These are phyloP conservation scores for Ciconia nigra DNA, from an alignment of 2,797 vertebrate genomes.

Conservation along the genomic window DNA sequence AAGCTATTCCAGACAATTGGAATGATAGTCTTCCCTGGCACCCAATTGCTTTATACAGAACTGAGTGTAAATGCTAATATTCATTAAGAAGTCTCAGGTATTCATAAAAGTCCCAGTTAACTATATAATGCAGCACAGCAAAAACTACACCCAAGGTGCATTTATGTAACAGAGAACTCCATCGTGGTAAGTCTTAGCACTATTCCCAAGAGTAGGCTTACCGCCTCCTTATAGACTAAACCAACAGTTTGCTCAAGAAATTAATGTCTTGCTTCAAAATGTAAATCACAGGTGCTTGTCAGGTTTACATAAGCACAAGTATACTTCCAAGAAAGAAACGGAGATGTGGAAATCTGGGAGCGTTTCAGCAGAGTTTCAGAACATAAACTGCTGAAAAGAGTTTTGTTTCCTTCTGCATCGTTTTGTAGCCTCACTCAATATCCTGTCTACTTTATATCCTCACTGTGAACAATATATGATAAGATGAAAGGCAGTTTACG, in stretches of 20 bases:
- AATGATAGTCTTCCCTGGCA: neutral
- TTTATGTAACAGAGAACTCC: neutral
- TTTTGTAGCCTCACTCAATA: neutral
- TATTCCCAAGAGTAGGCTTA: neutral
- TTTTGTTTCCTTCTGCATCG: neutral
- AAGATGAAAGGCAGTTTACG: constrained; percentile 46
- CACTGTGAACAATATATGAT: constrained; percentile 23
- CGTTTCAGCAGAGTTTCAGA: neutral
- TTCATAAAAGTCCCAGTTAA: neutral
- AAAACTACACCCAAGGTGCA: neutral
- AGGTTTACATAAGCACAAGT: constrained; percentile 11
- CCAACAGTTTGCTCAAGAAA: constrained; percentile 14
- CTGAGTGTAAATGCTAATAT: neutral
- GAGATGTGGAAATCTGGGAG: constrained; percentile 12
- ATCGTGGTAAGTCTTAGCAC: neutral
- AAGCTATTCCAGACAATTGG: neutral
- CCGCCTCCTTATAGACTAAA: neutral
- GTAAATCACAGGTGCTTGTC: constrained; percentile 20
- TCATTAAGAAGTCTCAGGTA: neutral
- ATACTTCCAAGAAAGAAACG: neutral
- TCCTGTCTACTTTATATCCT: constrained; percentile 51
- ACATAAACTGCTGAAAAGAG: neutral
- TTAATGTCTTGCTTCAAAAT: neutral
- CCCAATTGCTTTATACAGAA: neutral
- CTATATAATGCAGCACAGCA: neutral